Evolutionary conservation across 1,140 invertebrate species (phyloP).

Genomic region (Chironomus striatipennis): DNA sequence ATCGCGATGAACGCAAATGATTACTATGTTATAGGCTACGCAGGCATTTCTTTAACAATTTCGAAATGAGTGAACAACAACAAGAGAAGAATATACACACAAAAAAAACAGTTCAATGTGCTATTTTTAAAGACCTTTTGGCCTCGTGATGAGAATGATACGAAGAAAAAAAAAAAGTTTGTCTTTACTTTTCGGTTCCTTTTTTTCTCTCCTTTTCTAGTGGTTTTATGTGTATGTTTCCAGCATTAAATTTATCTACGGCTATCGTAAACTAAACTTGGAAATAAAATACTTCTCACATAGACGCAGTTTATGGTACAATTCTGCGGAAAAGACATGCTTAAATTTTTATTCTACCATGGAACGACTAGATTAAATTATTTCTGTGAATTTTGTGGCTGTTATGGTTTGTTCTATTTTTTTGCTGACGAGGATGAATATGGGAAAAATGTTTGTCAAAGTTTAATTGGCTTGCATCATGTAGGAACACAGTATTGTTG

Average conservation of each 20-base stretch:
- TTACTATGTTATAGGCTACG: neutral
- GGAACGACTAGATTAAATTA: neutral
- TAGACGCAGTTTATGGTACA: neutral
- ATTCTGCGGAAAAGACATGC: no score
- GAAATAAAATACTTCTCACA: neutral
- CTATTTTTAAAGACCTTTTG: neutral
- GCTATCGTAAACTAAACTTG: neutral
- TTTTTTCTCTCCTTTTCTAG: neutral
- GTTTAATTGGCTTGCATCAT: no score
- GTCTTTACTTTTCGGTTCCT: neutral
- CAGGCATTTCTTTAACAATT: neutral
- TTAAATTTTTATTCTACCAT: no score
- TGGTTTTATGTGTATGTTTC: neutral
- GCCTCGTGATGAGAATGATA: neutral
- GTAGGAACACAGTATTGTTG: no score
- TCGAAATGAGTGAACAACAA: no score
- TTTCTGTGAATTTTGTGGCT: no score
- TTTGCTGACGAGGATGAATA: no score
- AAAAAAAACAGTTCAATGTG: conserved; percentile 2
- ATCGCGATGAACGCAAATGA: neutral
- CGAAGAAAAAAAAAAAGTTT: neutral
- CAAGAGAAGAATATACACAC: neutral
- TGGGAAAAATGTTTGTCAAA: no score
- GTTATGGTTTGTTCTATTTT: no score
- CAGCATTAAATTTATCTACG: neutral